A percentile compares a stretch with the other conserved stretches of the same genome.
Evolutionary conservation across 2,797 vertebrate genomes (phyloP).

Genomic region (Melanotaenia parkinsoni): DNA sequence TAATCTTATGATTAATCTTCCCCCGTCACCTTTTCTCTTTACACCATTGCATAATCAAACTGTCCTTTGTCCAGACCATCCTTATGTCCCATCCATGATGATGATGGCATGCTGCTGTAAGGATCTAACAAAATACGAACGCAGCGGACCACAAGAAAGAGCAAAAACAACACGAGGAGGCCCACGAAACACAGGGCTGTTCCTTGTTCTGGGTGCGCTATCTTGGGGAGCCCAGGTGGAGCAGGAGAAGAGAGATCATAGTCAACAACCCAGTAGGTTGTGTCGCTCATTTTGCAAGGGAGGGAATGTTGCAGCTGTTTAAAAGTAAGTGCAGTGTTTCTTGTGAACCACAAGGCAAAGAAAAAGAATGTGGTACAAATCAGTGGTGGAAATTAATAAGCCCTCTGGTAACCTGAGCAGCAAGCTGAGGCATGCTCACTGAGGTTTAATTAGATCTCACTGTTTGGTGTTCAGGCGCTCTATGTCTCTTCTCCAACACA

Average conservation of each 20-base stretch:
- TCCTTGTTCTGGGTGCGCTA: slow-evolving; percentile 87
- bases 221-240: slow-evolving; percentile 60
- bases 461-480: slow-evolving; percentile 21
- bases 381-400: slow-evolving; percentile 49
- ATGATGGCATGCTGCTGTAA: slow-evolving; percentile 95
- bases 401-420: slow-evolving; percentile 36
- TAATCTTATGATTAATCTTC: neutral
- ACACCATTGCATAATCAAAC: slow-evolving; percentile 92
- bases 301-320: slow-evolving; percentile 16
- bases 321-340: slow-evolving; percentile 16
- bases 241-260: slow-evolving; percentile 72
- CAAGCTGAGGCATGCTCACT: slow-evolving; percentile 50
- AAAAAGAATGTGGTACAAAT: slow-evolving; percentile 31
- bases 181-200: slow-evolving; percentile 92
- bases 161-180: slow-evolving; percentile 89
- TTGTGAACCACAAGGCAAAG: slow-evolving; percentile 28
- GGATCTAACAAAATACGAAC: slow-evolving; percentile 94
- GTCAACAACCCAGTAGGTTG: slow-evolving; percentile 77
- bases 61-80: slow-evolving; percentile 91
- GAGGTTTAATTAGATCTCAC: slow-evolving; percentile 43
- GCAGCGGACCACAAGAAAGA: slow-evolving; percentile 92
- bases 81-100: slow-evolving; percentile 94
- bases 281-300: slow-evolving; percentile 70
- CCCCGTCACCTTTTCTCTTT: neutral
- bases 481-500: slow-evolving; percentile 1